Conservation (phyloP, 2,113 vertebrate genomes). For the Notiomystis cincta region DNA sequence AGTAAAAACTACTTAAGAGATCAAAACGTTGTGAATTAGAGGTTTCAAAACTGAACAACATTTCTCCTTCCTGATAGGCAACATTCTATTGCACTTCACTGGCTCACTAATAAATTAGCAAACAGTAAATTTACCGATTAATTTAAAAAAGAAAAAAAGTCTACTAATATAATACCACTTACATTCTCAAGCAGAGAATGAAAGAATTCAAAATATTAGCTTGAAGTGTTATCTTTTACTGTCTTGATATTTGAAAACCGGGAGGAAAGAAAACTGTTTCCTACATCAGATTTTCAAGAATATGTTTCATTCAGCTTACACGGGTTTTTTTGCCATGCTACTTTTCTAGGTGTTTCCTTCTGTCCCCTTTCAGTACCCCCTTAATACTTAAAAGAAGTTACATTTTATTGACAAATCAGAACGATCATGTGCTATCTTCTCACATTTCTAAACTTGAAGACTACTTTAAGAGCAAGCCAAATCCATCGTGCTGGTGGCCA, state of each 20-base stretch:
- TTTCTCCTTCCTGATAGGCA: background rate
- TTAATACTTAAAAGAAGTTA: background rate
- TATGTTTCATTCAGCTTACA: background rate
- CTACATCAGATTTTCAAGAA: background rate
- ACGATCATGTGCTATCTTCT: background rate
- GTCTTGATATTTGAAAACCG: background rate
- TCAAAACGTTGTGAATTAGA: background rate
- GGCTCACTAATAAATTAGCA: background rate
- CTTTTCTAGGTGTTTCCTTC: background rate
- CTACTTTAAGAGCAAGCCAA: background rate
- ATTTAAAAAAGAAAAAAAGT: background rate
- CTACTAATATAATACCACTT: background rate
- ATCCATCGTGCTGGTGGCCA: background rate
- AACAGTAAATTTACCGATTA: background rate
- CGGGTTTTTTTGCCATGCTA: background rate
- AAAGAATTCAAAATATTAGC: background rate
- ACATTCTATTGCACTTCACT: background rate
- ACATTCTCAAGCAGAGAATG: background rate
- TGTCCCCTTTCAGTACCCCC: background rate
- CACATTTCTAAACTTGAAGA: background rate
- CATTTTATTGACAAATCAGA: background rate
- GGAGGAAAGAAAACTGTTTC: background rate
- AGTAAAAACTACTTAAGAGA: background rate
- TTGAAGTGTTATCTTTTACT: background rate
- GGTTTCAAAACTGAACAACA: background rate